These are phyloP conservation scores for Gortyna flavago DNA, from an alignment of 2,888 invertebrate genomes.

Conservation along the genomic window DNA sequence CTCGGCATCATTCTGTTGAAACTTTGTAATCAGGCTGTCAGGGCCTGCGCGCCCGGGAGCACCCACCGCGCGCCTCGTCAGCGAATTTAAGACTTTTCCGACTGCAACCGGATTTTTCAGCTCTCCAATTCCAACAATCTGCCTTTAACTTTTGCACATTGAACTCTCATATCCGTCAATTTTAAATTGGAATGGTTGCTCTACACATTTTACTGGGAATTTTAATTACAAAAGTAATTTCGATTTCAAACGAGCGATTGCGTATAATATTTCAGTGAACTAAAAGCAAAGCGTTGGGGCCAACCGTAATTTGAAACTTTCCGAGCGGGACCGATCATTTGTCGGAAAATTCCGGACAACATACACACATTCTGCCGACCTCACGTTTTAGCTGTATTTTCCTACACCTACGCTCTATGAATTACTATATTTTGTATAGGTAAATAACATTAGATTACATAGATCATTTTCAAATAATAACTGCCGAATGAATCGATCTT, in stretches of 20 bases:
- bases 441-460: constrained; percentile 15
- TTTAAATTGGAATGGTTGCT: constrained; percentile 60
- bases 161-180: constrained; percentile 69
- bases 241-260: constrained; percentile 70
- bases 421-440: constrained; percentile 19
- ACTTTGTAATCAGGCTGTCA: constrained; percentile 88
- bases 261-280: constrained; percentile 75
- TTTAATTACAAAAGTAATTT: constrained; percentile 76
- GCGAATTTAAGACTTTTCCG: constrained; percentile 83
- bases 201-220: constrained; percentile 61
- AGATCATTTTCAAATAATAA: background rate
- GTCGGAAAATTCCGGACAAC: constrained; percentile 77
- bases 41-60: constrained; percentile 59
- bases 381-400: constrained; percentile 71
- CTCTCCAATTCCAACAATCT: constrained; percentile 79
- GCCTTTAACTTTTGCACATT: constrained; percentile 58
- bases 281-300: constrained; percentile 70
- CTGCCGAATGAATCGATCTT: background rate
- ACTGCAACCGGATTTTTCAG: constrained; percentile 82
- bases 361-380: constrained; percentile 72
- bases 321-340: constrained; percentile 75
- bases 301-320: constrained; percentile 79
- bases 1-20: constrained; percentile 85
- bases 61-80: constrained; percentile 73
- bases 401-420: constrained; percentile 54